phyloP scores from a whole-genome alignment of 2,797 vertebrate species.

The Eurystomus glaucurus region DNA sequence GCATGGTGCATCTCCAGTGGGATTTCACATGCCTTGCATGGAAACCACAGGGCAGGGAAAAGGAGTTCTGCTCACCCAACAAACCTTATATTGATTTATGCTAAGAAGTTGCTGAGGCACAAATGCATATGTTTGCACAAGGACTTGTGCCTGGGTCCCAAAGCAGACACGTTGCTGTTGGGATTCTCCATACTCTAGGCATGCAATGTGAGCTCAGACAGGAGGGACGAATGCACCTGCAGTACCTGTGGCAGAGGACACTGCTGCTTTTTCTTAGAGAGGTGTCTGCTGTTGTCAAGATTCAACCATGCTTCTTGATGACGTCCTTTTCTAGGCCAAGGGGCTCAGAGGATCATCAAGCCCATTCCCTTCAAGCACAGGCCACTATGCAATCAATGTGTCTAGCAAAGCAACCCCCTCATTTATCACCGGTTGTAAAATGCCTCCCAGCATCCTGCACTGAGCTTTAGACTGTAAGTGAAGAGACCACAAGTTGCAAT shows the following conservation, averaged over 20 bases:
- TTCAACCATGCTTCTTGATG: background rate
- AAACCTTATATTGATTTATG: background rate
- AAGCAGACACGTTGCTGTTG: accelerated
- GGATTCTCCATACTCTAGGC: accelerated
- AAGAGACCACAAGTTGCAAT: background rate
- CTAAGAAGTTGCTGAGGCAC: background rate
- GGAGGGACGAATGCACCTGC: background rate
- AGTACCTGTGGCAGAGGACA: background rate
- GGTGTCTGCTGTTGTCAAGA: background rate
- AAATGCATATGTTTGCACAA: background rate
- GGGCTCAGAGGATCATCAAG: background rate
- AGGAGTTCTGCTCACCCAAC: background rate
- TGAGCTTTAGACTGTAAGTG: background rate
- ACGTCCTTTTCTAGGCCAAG: background rate
- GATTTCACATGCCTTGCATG: accelerated
- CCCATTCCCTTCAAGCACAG: background rate
- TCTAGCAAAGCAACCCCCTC: background rate
- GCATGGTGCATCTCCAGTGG: background rate
- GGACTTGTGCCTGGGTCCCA: background rate
- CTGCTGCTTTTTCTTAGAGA: background rate
- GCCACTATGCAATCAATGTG: background rate
- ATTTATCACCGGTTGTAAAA: background rate
- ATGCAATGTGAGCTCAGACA: background rate
- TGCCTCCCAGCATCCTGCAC: background rate
- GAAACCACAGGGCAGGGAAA: background rate